phyloP scores from a whole-genome alignment of 2,113 vertebrate genomes.

The Gymnogyps californianus region DNA sequence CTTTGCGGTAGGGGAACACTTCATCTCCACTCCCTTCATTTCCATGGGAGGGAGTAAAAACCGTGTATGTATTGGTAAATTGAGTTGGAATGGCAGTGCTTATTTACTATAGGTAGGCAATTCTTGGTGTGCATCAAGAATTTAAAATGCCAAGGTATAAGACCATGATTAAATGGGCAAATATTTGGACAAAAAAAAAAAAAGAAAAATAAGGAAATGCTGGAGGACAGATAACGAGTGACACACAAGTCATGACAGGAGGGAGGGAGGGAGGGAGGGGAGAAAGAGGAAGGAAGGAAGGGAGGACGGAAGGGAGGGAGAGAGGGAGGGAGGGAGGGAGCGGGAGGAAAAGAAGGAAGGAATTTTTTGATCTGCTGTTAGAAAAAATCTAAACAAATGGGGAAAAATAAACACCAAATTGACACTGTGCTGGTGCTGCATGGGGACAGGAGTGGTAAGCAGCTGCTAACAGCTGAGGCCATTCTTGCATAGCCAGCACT shows the following conservation, averaged over 20 bases:
- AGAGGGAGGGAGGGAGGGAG: background rate
- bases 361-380: background rate
- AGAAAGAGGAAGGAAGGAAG: background rate
- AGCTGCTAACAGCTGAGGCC: background rate
- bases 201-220: background rate
- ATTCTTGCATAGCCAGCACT: background rate
- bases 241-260: background rate
- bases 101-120: background rate
- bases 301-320: too few relatives aligned
- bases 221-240: background rate
- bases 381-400: background rate
- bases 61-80: background rate
- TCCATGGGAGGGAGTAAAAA: background rate
- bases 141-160: background rate
- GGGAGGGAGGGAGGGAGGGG: background rate
- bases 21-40: background rate
- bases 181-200: rapidly evolving
- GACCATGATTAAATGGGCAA: background rate
- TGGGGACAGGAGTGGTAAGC: background rate
- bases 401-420: background rate
- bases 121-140: background rate
- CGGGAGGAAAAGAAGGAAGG: background rate
- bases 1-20: background rate
- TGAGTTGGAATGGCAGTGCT: background rate
- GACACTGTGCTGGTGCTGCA: background rate